Base-by-base conservation (phyloP, 2,888 invertebrate genomes). In the Tetramorium bicarinatum region DNA sequence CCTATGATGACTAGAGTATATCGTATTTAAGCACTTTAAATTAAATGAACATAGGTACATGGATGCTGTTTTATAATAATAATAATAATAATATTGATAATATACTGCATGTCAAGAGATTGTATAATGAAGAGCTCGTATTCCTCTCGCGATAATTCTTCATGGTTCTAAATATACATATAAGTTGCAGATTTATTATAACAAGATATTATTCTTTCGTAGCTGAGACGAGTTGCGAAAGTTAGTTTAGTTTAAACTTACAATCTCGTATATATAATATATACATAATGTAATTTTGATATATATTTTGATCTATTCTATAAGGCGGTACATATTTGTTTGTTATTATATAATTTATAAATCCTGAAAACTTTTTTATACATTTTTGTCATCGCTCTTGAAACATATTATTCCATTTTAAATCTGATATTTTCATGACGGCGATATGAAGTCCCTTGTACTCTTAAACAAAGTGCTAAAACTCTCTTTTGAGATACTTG, bases 1-100 rank as follows among this genome's bases (percentile, higher is more conserved):
- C 91, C 87, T 91, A 92, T 87, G 84, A 90, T 85, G 54, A 67
- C 69, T 91, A 90, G 83, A 84, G 18, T 67, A 81, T 88, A 89
- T 89, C 89, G 80, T 87, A 90, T 91, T 91, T 91, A 90, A 91
- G 88, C 91, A 91, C 85, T 87, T 88, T 86, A 85, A 91, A 91
- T 84, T 88, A 90, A 87, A 85, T 86, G 87, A 89, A 87, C 82
- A 91, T 83, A 91, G 87, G 71, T 88, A 88, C 82, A 85, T 87
- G 80, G 82, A 87, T 84, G 85, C 85, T 85, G 85, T 90, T 90
- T 91, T 89, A 88, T 91, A 91, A 80, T 80, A 69, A 59, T 79
- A 64, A 74, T 91, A 91, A 80, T 80, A 69, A 59, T 79, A 64
- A 75, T 67, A 44, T 56, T 77, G 25, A 91, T 85, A 90, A 88